Percentiles rank a stretch among this genome's conserved stretches.
Evolutionary conservation across 2,797 vertebrate species (phyloP).

Genomic region (Chelonia mydas): DNA sequence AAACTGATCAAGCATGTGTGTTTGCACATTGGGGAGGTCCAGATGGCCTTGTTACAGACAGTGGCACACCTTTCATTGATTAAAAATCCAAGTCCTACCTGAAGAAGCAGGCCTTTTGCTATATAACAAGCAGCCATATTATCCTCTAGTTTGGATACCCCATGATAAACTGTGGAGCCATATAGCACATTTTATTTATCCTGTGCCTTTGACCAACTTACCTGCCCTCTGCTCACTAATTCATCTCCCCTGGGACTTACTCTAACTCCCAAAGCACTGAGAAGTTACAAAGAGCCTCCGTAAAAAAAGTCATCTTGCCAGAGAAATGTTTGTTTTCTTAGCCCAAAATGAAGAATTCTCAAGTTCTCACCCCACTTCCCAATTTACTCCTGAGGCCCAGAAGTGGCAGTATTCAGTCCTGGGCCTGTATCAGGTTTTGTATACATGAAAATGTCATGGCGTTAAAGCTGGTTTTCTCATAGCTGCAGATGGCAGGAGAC

Average conservation of each 20-base stretch:
- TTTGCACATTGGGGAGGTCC: background rate
- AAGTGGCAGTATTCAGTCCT: slow-evolving; percentile 26
- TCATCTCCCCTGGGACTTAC: slow-evolving; percentile 23
- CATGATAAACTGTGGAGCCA: slow-evolving; percentile 30
- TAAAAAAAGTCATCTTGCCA: slow-evolving; percentile 52
- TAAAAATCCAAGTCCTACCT: background rate
- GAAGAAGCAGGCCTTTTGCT: background rate
- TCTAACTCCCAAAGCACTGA: slow-evolving; percentile 46
- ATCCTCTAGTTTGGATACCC: background rate
- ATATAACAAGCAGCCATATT: background rate
- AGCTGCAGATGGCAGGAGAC: background rate
- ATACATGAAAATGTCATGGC: slow-evolving; percentile 4
- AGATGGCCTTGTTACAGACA: background rate
- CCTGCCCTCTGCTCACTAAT: slow-evolving; percentile 9
- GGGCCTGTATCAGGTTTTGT: background rate
- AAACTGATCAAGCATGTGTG: background rate
- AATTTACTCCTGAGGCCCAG: slow-evolving; percentile 23
- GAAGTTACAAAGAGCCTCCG: background rate
- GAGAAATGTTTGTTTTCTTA: slow-evolving; percentile 34
- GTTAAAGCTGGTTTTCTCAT: background rate
- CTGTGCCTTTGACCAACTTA: background rate
- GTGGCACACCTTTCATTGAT: background rate
- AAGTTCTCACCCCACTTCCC: background rate
- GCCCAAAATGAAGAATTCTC: background rate
- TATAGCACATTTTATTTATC: slow-evolving; percentile 13